A percentile compares a stretch with the other conserved stretches of the same genome.
These are phyloP conservation scores for Drosophila differens DNA, from an alignment of 2,888 invertebrate species.

Conservation along the genomic window DNA sequence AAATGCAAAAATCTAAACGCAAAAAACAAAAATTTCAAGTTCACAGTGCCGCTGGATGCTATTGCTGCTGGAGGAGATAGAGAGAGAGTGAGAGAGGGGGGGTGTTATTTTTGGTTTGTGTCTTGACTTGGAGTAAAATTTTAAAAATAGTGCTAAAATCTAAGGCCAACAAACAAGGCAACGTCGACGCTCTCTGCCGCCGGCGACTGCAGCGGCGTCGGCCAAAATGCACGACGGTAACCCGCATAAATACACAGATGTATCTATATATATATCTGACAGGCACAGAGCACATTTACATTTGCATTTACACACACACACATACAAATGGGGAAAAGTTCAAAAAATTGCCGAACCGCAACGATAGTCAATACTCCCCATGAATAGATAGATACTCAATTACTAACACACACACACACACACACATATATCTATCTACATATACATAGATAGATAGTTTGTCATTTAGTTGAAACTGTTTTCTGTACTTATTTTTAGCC, in stretches of 20 bases:
- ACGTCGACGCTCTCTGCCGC: slow-evolving; percentile 28
- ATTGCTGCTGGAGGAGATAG: not conserved
- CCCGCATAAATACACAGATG: slow-evolving; percentile 23
- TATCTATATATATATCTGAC: not conserved
- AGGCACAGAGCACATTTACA: slow-evolving; percentile 28
- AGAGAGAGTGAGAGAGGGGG: not conserved
- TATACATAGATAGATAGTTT: slow-evolving; percentile 3
- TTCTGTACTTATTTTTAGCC: slow-evolving; percentile 53
- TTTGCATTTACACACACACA: slow-evolving; percentile 14
- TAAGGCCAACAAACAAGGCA: slow-evolving; percentile 44
- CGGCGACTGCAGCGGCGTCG: slow-evolving; percentile 32
- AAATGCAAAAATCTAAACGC: slow-evolving; percentile 50
- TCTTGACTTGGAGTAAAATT: slow-evolving; percentile 26
- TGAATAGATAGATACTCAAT: slow-evolving; percentile 36
- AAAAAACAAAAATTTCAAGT: slow-evolving; percentile 75
- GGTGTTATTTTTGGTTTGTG: not conserved
- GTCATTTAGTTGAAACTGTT: slow-evolving; percentile 50
- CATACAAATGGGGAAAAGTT: slow-evolving; percentile 27
- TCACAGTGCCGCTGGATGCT: slow-evolving; percentile 72
- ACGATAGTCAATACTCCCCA: slow-evolving; percentile 58
- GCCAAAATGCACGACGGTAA: slow-evolving; percentile 36
- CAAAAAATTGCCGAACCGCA: slow-evolving; percentile 58
- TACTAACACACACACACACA: slow-evolving; percentile 13
- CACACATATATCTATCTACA: slow-evolving; percentile 2
- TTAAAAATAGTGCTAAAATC: slow-evolving; percentile 50